phyloP scores from a whole-genome alignment of 2,113 vertebrate genomes.

The Scytalopus superciliaris region DNA sequence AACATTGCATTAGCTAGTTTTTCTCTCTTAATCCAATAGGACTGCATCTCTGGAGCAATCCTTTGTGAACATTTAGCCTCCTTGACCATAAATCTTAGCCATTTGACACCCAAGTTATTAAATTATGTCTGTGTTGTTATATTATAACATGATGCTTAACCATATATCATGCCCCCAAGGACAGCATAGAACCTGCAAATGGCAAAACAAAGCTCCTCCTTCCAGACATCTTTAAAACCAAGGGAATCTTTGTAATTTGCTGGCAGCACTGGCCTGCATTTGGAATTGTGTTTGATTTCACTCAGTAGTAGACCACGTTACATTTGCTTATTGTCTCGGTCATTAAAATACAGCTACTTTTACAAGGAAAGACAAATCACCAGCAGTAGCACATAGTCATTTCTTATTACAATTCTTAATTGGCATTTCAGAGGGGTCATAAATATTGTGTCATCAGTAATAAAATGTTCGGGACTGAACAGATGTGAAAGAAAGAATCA shows the following conservation, averaged over 20 bases:
- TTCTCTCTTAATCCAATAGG: slow-evolving; percentile 52
- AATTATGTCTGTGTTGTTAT: slow-evolving; percentile 44
- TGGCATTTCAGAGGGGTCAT: slow-evolving; percentile 1
- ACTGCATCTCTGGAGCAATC: slow-evolving; percentile 3
- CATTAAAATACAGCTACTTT: background rate
- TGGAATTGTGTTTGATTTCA: background rate
- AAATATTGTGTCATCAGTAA: slow-evolving; percentile 3
- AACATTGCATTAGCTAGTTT: background rate
- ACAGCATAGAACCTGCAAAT: background rate
- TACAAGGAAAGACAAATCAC: background rate
- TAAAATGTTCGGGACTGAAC: background rate
- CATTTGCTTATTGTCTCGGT: background rate
- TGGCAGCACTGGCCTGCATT: background rate
- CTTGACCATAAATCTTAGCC: slow-evolving; percentile 54
- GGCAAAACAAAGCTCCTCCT: background rate
- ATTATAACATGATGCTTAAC: slow-evolving; percentile 4
- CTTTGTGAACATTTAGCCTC: slow-evolving; percentile 17
- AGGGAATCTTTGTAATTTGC: background rate
- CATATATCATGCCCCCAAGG: slow-evolving; percentile 22
- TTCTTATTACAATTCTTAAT: slow-evolving; percentile 18
- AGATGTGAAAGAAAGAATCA: background rate
- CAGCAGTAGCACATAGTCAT: background rate
- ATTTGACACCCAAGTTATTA: slow-evolving; percentile 57
- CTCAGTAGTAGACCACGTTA: background rate
- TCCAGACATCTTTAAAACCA: background rate